Percentiles rank a stretch among this genome's conserved stretches.
Evolutionary conservation across 35 echinoderm and acorn worm species (phyloP).

Genomic region (Ophiothrix spiculata): DNA sequence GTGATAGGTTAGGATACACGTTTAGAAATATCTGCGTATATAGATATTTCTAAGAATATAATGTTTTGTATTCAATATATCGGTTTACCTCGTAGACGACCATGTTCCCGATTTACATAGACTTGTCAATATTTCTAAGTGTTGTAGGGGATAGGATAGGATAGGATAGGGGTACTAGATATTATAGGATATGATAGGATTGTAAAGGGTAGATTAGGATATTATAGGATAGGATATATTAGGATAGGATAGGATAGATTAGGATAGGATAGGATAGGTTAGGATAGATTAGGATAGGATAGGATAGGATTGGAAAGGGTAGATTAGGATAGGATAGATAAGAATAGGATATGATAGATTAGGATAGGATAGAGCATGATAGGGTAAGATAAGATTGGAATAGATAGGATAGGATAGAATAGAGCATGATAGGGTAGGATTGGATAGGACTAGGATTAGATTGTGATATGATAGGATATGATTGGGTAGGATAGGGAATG

Average conservation of each 20-base stretch:
- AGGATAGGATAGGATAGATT: neutral
- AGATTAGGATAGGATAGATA: neutral
- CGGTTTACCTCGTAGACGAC: no score
- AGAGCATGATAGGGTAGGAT: neutral
- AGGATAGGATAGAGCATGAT: neutral
- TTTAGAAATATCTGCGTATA: no score
- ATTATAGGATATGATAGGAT: slow-evolving; percentile 12
- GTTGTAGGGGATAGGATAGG: slow-evolving; percentile 21
- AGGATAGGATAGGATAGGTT: neutral
- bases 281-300: neutral
- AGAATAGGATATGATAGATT: neutral
- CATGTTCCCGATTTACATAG: no score
- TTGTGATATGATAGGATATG: neutral
- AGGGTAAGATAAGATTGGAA: neutral
- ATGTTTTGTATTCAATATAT: neutral
- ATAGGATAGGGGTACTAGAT: slow-evolving; percentile 7
- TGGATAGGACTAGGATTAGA: neutral
- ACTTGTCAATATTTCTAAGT: neutral
- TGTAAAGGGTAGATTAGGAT: neutral
- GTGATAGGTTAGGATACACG: slow-evolving; percentile 23
- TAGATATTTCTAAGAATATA: neutral
- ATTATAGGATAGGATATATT: neutral
- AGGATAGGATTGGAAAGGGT: neutral
- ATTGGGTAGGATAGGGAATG: neutral
- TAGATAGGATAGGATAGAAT: neutral